Evolutionary conservation across 2,888 invertebrate genomes (phyloP), one percentile per base, ranked within the genome.

Genomic region (Dendrolimus houi): DNA sequence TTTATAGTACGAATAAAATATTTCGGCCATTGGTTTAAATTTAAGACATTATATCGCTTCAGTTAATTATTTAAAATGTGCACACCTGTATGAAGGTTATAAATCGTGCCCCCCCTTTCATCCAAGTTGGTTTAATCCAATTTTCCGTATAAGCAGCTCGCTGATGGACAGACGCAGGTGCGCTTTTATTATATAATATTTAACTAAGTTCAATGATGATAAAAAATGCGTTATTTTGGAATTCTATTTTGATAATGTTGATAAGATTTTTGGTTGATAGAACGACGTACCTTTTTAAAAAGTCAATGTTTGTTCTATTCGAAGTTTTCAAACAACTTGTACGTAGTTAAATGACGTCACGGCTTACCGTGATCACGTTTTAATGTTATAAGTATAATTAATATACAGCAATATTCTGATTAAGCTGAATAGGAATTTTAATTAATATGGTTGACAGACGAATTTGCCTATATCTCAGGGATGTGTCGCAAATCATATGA

Each of bases 81-180:
- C 47, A 47, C 47, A 47, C 47, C 47, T 47, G 47, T 47, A 47
- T 47, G 47, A 47, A 10, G 12, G 47, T 12, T 47, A 47, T 47
- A 47, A 47, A 47, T 47, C 12, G 47, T 47, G 47, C 9, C 47
- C 47, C 47, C 47, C 14, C 41, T 55, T 40, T 52, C 41, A 59
- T 57, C 47, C 29, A 29, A 47, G 9, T 47, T 53, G 58, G 58
- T 52, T 52, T 64, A 62, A 62, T 62, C 62, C 57, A 59, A 59
- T 64, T 59, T 59, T 59, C 52, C 47, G 47, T 47, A 47, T 12
- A 47, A 47, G 47, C 47, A 47, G 9, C 47, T 47, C 47, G 47
- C 9, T 47, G 47, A 47, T 12, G 47, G 47, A 58, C 29, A 52
- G 53, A 40, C 58, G 64, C 65, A 62, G 64, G 65, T 64, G 64